Evolutionary conservation across 2,113 vertebrate species (phyloP).

Genomic region (Tragelaphus imberbis): DNA sequence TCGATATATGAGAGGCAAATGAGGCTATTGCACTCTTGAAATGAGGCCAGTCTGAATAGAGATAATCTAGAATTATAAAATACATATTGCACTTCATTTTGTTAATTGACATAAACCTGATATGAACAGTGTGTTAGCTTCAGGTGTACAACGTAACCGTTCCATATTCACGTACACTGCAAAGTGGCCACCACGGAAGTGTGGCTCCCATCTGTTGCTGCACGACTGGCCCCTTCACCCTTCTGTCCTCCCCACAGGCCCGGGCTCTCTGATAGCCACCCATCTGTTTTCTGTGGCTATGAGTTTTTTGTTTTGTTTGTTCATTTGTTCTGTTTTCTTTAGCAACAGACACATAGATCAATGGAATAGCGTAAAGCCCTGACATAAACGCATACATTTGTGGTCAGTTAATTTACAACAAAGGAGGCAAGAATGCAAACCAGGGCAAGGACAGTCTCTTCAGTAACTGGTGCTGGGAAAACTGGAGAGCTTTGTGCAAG

Average conservation of each 20-base stretch:
- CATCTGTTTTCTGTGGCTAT: neutral
- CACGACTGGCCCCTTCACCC: neutral
- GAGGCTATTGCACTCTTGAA: neutral
- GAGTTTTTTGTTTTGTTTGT: neutral
- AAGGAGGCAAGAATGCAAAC: neutral
- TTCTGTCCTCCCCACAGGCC: neutral
- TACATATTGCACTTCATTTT: neutral
- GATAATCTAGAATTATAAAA: neutral
- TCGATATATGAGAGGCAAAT: neutral
- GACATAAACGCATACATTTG: neutral
- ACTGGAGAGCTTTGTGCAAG: neutral
- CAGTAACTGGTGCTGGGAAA: neutral
- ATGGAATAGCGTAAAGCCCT: neutral
- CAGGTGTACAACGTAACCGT: neutral
- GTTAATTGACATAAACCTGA: neutral
- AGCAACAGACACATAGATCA: neutral
- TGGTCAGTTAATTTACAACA: neutral
- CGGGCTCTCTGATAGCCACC: neutral
- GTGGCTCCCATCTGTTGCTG: neutral
- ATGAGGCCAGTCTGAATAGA: neutral
- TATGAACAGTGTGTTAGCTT: too few relatives aligned
- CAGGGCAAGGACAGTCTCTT: neutral
- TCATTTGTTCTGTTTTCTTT: neutral
- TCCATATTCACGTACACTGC: fast-evolving
- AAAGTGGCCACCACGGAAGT: neutral